These are phyloP conservation scores for Calcarius lapponicus DNA, from an alignment of 2,797 vertebrate species.

Conservation along the genomic window DNA sequence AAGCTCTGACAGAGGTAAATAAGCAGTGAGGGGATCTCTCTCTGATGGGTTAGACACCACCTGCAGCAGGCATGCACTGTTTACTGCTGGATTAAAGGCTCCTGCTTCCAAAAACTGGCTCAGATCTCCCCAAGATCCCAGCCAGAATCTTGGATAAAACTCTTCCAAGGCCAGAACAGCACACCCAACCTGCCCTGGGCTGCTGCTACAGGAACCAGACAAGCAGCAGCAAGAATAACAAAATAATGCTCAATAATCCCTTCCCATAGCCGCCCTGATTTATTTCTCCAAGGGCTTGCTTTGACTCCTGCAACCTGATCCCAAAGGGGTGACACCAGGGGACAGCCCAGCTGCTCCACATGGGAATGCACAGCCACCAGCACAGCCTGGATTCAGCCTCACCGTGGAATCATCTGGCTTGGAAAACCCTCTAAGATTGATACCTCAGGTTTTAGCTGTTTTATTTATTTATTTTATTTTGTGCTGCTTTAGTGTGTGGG, in stretches of 20 bases:
- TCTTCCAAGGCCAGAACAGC: neutral
- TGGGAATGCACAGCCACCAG: neutral
- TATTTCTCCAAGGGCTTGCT: neutral
- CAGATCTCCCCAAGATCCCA: neutral
- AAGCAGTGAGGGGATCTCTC: neutral
- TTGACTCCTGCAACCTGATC: neutral
- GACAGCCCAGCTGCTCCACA: neutral
- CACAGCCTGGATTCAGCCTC: neutral
- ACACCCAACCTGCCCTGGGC: neutral
- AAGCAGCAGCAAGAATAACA: neutral
- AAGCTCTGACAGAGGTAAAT: slow-evolving; percentile 7
- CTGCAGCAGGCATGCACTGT: neutral
- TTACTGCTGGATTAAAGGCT: neutral
- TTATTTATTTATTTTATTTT: neutral
- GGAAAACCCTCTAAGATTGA: neutral
- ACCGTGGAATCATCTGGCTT: neutral
- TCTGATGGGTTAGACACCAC: neutral
- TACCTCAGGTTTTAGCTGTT: neutral
- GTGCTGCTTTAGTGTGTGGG: neutral
- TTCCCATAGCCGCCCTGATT: neutral
- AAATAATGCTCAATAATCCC: neutral
- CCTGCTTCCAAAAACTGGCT: neutral
- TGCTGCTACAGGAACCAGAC: neutral
- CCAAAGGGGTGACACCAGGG: neutral
- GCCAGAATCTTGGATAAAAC: neutral